Conservation (phyloP, 2,888 invertebrate species). For the Criorhina ranunculi region DNA sequence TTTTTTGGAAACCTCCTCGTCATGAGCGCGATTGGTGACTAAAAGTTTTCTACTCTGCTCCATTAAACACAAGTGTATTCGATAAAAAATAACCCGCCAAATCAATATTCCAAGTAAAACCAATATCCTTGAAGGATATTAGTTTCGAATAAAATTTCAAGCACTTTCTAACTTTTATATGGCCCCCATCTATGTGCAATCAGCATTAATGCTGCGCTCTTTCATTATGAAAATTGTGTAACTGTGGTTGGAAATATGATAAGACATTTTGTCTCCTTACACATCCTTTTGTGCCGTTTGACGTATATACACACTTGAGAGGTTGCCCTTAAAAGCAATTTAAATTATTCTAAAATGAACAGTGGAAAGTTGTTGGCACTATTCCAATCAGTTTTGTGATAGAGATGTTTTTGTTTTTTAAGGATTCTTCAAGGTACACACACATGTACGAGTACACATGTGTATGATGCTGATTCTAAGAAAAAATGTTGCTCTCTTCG, state of each 20-base stretch:
- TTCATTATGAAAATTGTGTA: conserved; percentile 9
- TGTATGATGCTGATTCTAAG: conserved; percentile 26
- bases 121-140: background rate
- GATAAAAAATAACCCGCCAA: background rate
- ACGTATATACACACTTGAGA: conserved; percentile 59
- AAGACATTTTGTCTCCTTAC: conserved; percentile 67
- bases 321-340: conserved; percentile 68
- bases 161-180: background rate
- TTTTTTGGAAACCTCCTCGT: conserved; percentile 17
- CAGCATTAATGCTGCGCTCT: background rate
- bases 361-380: conserved; percentile 64
- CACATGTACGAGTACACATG: conserved; percentile 31
- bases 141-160: background rate
- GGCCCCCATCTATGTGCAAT: background rate
- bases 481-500: conserved; percentile 23
- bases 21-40: background rate
- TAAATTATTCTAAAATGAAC: conserved; percentile 66
- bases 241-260: conserved; percentile 54
- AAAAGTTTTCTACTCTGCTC: conserved; percentile 13
- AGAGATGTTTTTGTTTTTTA: conserved; percentile 34
- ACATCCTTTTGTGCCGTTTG: conserved; percentile 53
- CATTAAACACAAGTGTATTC: conserved; percentile 5
- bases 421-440: conserved; percentile 22
- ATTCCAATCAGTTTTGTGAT: conserved; percentile 56
- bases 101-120: background rate